A percentile compares a stretch with the other conserved stretches of the same genome.
These are phyloP conservation scores for Euwallacea similis DNA, from an alignment of 1,140 invertebrate genomes.

Conservation along the genomic window DNA sequence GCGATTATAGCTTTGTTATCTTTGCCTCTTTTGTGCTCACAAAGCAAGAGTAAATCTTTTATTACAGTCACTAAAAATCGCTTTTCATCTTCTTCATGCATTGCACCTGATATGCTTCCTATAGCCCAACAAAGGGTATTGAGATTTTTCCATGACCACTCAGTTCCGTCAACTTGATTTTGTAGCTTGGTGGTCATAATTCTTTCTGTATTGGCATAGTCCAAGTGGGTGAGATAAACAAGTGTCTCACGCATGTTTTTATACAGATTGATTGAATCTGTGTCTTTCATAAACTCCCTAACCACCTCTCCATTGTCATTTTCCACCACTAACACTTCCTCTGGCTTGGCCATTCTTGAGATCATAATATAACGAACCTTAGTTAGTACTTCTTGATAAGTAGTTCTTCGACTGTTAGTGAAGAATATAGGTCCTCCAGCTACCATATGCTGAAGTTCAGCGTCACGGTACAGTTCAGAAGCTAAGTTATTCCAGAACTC, in stretches of 20 bases:
- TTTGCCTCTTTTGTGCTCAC: conserved; percentile 99
- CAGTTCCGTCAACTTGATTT: conserved; percentile 97
- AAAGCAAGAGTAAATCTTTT: conserved; percentile 96
- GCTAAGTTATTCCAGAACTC: conserved; percentile 98
- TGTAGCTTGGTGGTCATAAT: conserved; percentile 99
- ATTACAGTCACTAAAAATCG: conserved; percentile 99
- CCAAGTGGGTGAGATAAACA: conserved; percentile 98
- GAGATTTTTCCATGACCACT: conserved; percentile 99
- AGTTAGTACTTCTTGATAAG: conserved; percentile 68
- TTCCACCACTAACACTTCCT: conserved; percentile 99
- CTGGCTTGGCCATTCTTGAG: conserved; percentile 98
- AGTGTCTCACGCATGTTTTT: conserved; percentile 99
- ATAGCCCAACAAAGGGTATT: conserved; percentile 99
- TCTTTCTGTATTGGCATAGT: conserved; percentile 95
- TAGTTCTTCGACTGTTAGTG: conserved; percentile 51
- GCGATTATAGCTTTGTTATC: conserved; percentile 99
- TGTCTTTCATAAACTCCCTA: conserved; percentile 99
- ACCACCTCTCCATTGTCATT: conserved; percentile 99
- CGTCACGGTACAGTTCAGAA: conserved; percentile 80
- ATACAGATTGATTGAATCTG: conserved; percentile 98
- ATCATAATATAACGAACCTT: conserved; percentile 99
- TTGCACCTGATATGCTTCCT: conserved; percentile 98
- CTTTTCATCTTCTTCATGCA: conserved; percentile 99
- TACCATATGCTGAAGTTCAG: conserved; percentile 60
- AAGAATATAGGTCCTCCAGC: conserved; percentile 54